These are phyloP conservation scores for Piscicola geometra DNA, from an alignment of 2,888 invertebrate species.

Conservation along the genomic window DNA sequence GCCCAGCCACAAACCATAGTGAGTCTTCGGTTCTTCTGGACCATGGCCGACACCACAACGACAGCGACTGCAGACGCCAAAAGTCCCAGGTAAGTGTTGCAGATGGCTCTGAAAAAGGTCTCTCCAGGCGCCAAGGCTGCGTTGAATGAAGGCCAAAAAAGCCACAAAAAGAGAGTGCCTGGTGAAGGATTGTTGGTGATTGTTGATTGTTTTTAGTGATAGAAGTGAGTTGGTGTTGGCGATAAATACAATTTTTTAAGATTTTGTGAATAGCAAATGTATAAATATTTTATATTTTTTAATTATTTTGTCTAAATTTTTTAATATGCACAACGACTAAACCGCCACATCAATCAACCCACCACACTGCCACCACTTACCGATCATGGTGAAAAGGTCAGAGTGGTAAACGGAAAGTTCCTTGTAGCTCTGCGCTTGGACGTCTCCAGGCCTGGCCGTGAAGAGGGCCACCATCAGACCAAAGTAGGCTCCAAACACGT, in stretches of 20 bases:
- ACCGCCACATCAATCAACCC: background rate
- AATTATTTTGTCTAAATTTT: background rate
- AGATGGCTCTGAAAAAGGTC: conserved; percentile 76
- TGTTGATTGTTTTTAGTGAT: background rate
- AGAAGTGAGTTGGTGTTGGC: background rate
- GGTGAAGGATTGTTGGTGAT: background rate
- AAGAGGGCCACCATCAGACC: conserved; percentile 77
- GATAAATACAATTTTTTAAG: too few relatives aligned
- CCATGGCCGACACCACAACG: conserved; percentile 75
- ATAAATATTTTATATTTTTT: background rate
- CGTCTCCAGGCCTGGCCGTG: conserved; percentile 48
- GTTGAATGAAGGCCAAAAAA: conserved; percentile 97
- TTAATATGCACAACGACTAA: background rate
- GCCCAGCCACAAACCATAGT: conserved; percentile 49
- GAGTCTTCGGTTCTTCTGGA: conserved; percentile 56
- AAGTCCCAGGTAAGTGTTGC: conserved; percentile 87
- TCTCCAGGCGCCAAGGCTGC: conserved; percentile 67
- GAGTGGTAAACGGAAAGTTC: conserved; percentile 66
- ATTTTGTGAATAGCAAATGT: too few relatives aligned
- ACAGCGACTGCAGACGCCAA: conserved; percentile 75
- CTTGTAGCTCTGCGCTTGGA: conserved; percentile 40
- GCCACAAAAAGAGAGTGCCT: conserved; percentile 83
- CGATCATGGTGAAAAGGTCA: conserved; percentile 88
- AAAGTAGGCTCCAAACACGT: conserved; percentile 89
- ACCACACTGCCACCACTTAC: conserved; percentile 55